Percentiles rank a stretch among this genome's conserved stretches.
Conservation (phyloP, 1,140 invertebrate genomes). For the Notospermus geniculatus region DNA sequence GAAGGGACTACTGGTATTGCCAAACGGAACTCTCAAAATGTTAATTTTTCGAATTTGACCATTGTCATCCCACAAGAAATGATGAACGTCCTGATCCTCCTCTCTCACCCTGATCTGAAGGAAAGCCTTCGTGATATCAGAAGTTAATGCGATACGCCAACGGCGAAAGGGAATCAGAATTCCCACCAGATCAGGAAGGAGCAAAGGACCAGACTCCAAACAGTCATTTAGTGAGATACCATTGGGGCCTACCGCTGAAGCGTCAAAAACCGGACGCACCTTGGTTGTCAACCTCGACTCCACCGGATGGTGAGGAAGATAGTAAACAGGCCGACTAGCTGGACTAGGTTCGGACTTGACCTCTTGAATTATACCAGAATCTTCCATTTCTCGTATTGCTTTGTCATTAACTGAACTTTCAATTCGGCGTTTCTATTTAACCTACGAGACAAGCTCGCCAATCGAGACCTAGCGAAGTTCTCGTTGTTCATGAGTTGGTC, state of each 20-base stretch:
- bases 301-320: constrained; percentile 57
- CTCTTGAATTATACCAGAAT: not conserved
- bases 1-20: constrained; percentile 15
- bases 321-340: constrained; percentile 14
- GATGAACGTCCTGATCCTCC: constrained; percentile 8
- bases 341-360: not conserved
- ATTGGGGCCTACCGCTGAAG: constrained; percentile 30
- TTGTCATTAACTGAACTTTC: not conserved
- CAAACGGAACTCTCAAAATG: constrained; percentile 16
- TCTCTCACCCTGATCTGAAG: constrained; percentile 9
- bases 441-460: not conserved
- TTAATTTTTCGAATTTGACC: not conserved
- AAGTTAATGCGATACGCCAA: constrained; percentile 6
- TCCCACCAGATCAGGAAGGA: constrained; percentile 13
- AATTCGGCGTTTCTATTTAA: not conserved
- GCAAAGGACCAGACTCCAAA: constrained; percentile 27
- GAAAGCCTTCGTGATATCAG: constrained; percentile 17
- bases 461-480: not conserved
- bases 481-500: too few relatives aligned
- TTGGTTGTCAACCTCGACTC: constrained; percentile 39
- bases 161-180: constrained; percentile 13
- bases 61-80: constrained; percentile 12
- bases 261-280: constrained; percentile 51
- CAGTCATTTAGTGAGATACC: constrained; percentile 48
- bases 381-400: not conserved